phyloP scores from a whole-genome alignment of 2,888 invertebrate species.

The Parasteatoda lunata region DNA sequence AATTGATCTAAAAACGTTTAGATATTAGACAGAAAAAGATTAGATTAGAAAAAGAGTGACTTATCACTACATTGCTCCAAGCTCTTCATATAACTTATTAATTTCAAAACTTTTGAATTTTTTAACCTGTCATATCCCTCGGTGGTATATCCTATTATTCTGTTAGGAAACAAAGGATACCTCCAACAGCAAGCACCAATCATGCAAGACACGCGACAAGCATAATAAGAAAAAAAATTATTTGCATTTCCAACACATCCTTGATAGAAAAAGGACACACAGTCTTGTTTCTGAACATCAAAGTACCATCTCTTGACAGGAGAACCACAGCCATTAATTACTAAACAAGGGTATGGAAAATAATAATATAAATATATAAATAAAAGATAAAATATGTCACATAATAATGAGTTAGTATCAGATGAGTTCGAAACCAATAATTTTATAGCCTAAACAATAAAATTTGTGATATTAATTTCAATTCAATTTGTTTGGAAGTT shows the following conservation, averaged over 20 bases:
- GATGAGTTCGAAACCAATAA: not conserved
- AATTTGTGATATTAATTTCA: not conserved
- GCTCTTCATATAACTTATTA: no score
- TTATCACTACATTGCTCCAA: no score
- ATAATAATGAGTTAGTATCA: not conserved
- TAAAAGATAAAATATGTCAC: not conserved
- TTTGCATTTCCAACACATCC: conserved; percentile 89
- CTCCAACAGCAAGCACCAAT: conserved; percentile 67
- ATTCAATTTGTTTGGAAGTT: not conserved
- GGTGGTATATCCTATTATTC: conserved; percentile 42
- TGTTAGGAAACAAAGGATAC: conserved; percentile 23
- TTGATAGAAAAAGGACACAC: conserved; percentile 81
- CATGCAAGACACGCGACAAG: conserved; percentile 77
- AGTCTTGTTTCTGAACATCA: conserved; percentile 85
- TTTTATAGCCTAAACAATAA: not conserved
- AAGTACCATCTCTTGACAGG: conserved; percentile 81
- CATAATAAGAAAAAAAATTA: conserved; percentile 86
- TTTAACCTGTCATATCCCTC: conserved; percentile 59
- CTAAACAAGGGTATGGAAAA: not conserved
- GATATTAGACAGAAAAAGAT: no score
- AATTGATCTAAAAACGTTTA: no score
- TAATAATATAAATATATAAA: not conserved
- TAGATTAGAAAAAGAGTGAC: no score
- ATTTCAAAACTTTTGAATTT: no score
- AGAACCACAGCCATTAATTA: conserved; percentile 23